A percentile compares a stretch with the other conserved stretches of the same genome.
phyloP scores from a whole-genome alignment of 2,113 vertebrate genomes.

The Gallinago paraguaiae region DNA sequence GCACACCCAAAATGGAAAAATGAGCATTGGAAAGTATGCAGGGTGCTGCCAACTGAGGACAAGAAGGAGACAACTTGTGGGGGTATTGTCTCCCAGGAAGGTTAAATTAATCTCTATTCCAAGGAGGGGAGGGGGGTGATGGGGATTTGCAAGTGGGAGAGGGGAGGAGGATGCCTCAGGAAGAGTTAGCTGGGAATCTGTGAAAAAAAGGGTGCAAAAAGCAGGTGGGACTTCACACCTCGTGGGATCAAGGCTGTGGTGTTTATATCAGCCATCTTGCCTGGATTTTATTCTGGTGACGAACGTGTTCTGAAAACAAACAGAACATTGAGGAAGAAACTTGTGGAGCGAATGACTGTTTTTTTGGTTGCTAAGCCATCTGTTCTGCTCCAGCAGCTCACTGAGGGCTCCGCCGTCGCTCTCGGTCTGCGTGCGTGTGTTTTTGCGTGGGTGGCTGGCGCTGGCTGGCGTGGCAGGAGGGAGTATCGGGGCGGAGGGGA shows the following conservation, averaged over 20 bases:
- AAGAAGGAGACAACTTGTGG: background rate
- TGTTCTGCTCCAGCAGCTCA: slow-evolving; percentile 59
- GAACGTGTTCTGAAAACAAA: slow-evolving; percentile 69
- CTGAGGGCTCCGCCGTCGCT: background rate
- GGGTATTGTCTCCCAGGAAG: background rate
- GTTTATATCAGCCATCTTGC: slow-evolving; percentile 42
- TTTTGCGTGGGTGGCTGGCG: slow-evolving; percentile 31
- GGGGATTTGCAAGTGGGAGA: background rate
- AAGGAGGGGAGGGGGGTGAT: rapidly evolving
- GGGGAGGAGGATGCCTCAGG: background rate
- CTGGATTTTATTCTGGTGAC: slow-evolving; percentile 35
- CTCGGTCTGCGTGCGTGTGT: background rate
- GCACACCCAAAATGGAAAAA: background rate
- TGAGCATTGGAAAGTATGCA: background rate
- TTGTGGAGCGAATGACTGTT: slow-evolving; percentile 58
- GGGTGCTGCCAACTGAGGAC: background rate
- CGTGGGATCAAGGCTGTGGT: background rate
- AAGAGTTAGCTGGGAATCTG: background rate
- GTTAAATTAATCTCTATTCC: background rate
- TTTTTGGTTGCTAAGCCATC: slow-evolving; percentile 71
- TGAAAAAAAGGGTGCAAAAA: background rate
- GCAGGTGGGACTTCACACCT: slow-evolving; percentile 45
- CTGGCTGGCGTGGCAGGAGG: slow-evolving; percentile 26
- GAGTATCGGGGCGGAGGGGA: background rate
- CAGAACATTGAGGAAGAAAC: slow-evolving; percentile 57